phyloP scores from a whole-genome alignment of 2,888 invertebrate genomes.

The Agrypnus murinus region DNA sequence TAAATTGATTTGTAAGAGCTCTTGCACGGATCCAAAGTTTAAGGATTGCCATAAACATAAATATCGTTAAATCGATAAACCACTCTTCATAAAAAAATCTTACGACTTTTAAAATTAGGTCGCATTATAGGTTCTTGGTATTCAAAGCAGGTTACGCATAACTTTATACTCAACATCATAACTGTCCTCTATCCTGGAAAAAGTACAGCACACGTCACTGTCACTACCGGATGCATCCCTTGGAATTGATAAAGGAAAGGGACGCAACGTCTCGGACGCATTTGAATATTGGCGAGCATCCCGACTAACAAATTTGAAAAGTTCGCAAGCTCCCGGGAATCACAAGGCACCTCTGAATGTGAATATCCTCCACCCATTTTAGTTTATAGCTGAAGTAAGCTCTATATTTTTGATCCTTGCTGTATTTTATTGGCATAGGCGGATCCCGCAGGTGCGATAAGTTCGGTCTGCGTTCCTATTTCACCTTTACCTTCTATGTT shows the following conservation, averaged over 20 bases:
- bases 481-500: conserved; percentile 45
- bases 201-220: conserved; percentile 51
- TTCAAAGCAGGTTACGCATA: conserved; percentile 66
- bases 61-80: conserved; percentile 48
- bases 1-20: conserved; percentile 51
- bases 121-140: conserved; percentile 64
- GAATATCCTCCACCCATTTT: conserved; percentile 66
- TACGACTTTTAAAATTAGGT: conserved; percentile 60
- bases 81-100: conserved; percentile 49
- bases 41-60: conserved; percentile 46
- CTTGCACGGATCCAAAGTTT: conserved; percentile 43
- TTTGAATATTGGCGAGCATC: conserved; percentile 55
- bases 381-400: conserved; percentile 65
- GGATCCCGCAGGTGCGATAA: conserved; percentile 67
- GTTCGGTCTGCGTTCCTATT: conserved; percentile 53
- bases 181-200: conserved; percentile 58
- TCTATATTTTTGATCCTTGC: conserved; percentile 67
- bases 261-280: conserved; percentile 45
- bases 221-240: conserved; percentile 32
- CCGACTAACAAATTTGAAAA: conserved; percentile 56
- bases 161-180: conserved; percentile 67
- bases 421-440: conserved; percentile 67
- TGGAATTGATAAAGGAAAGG: conserved; percentile 38
- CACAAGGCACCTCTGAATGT: conserved; percentile 63
- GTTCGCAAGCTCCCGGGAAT: conserved; percentile 63